Percentiles rank a stretch among this genome's conserved stretches.
These are phyloP conservation scores for Anthophora plumipes DNA, from an alignment of 2,888 invertebrate genomes.

Conservation along the genomic window DNA sequence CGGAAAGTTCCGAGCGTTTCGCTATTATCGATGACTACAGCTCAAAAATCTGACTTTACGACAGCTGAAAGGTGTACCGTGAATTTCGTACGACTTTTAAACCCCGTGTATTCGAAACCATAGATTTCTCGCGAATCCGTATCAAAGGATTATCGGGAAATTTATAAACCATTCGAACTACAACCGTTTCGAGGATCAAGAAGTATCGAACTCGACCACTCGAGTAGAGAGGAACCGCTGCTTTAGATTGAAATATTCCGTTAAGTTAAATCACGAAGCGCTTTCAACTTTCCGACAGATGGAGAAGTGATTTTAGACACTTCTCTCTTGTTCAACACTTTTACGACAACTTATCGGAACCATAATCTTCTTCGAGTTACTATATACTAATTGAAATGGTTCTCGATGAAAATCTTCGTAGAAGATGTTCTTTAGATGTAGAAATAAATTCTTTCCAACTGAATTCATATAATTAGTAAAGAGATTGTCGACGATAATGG, in stretches of 20 bases:
- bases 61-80: slow-evolving; percentile 11
- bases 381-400: too few relatives aligned
- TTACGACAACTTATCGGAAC: too few relatives aligned
- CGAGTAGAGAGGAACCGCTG: background rate
- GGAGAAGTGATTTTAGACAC: background rate
- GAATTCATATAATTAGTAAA: too few relatives aligned
- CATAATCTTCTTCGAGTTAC: too few relatives aligned
- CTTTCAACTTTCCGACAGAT: slow-evolving; percentile 21
- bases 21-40: slow-evolving; percentile 55
- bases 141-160: slow-evolving; percentile 4
- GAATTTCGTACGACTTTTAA: slow-evolving; percentile 34
- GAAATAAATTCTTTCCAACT: too few relatives aligned
- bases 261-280: slow-evolving; percentile 8
- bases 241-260: slow-evolving; percentile 9
- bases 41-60: slow-evolving; percentile 64
- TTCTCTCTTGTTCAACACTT: background rate
- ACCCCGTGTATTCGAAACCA: slow-evolving; percentile 32
- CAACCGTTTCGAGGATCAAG: slow-evolving; percentile 19
- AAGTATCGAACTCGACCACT: background rate
- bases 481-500: too few relatives aligned
- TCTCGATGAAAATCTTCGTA: too few relatives aligned
- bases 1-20: slow-evolving; percentile 43
- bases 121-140: slow-evolving; percentile 39
- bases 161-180: slow-evolving; percentile 41
- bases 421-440: too few relatives aligned